phyloP scores from a whole-genome alignment of 2,888 invertebrate genomes.

The Blera fallax region DNA sequence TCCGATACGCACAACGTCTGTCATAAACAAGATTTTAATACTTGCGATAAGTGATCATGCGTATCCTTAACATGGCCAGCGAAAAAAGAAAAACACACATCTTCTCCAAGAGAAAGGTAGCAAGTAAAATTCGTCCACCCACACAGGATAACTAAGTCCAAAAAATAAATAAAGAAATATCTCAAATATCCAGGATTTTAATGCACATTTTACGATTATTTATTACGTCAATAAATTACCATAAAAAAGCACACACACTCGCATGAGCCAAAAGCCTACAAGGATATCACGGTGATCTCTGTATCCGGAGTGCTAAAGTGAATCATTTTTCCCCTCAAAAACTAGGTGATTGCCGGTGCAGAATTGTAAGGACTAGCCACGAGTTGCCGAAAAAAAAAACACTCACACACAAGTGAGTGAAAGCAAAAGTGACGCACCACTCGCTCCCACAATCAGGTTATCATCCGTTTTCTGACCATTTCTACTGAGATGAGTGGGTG shows the following conservation, averaged over 20 bases:
- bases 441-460: conserved; percentile 19
- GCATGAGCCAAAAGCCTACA: background rate
- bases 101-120: background rate
- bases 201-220: conserved; percentile 79
- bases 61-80: background rate
- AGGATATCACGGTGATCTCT: conserved; percentile 27
- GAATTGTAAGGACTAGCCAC: background rate
- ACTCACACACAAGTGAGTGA: background rate
- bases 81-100: background rate
- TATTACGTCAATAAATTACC: conserved; percentile 79
- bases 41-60: background rate
- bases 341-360: conserved; percentile 1
- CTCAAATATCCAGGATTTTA: conserved; percentile 75
- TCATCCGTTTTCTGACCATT: conserved; percentile 33
- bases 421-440: conserved; percentile 20
- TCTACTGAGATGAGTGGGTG: background rate
- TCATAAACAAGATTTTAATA: conserved; percentile 1
- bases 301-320: conserved; percentile 46
- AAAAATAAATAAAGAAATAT: conserved; percentile 45
- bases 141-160: background rate
- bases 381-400: conserved; percentile 33
- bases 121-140: background rate
- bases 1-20: background rate
- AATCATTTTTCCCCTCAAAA: conserved; percentile 29
- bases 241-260: conserved; percentile 73